Base-by-base conservation (phyloP, 1,140 invertebrate species). In the Drosophila ironensis region DNA sequence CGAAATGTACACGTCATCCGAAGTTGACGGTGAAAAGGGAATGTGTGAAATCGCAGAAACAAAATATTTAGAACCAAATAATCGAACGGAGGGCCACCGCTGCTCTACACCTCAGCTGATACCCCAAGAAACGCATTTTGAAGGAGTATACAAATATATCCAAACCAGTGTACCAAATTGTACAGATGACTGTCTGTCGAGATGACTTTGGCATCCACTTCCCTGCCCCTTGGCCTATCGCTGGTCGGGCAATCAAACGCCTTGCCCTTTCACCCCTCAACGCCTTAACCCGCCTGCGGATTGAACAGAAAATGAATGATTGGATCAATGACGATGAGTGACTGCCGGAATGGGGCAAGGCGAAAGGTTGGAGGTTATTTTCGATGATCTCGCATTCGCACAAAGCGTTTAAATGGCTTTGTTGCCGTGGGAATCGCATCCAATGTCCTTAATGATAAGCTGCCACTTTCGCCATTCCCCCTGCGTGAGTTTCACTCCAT, bases 271-370 rank as follows among this genome's bases (percentile, higher is more conserved):
- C 35, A 19, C 33, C 20, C 66, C 9, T 8, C 40, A 16, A n/a
- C n/a, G n/a, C n/a, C n/a, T n/a, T 30, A 11, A 4, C 28, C 28
- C 30, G 4, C 11, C 11, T 9, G 28, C 28, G 28, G 11, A n/a
- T n/a, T 4, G 11, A 9, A 28, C 59, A 63, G 35, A 54, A 78
- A 78, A 80, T 78, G 66, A 80, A 78, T 78, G 75, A 78, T 80
- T 80, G 71, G 53, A 80, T 80, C 70, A 71, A 80, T 80, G 75
- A 60, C 71, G 54, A 70, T 78, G 75, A 81, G 60, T 80, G 71
- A 66, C 44, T 53, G 14, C 14, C 30, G 30, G 52, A 41, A 51
- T 40, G 20, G 5, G 19, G 37, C 20, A 28, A 11, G 5, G 28
- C 19, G 27, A 35, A 37, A 52, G 51, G 44, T 46, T 19, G 25